phyloP scores from a whole-genome alignment of 1,140 invertebrate species.

The Carposina sasakii region DNA sequence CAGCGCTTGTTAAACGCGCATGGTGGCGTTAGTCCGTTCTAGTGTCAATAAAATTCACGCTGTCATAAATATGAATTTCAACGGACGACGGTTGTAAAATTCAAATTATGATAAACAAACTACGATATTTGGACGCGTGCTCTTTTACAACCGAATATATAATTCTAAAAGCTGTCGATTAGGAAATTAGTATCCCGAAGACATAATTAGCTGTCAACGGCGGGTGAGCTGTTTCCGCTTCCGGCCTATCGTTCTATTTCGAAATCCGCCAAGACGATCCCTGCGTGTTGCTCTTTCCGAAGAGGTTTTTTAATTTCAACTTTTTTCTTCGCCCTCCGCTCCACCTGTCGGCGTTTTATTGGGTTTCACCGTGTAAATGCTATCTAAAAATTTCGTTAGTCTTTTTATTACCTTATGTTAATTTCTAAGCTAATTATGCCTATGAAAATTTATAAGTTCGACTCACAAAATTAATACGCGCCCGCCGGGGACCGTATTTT shows the following conservation, averaged over 20 bases:
- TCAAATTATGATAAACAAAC: slow-evolving; percentile 52
- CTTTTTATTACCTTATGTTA: slow-evolving; percentile 69
- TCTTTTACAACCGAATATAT: slow-evolving; percentile 9
- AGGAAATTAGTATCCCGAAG: slow-evolving; percentile 54
- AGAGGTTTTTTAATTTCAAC: slow-evolving; percentile 23
- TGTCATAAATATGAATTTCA: slow-evolving; percentile 56
- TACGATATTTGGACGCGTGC: slow-evolving; percentile 31
- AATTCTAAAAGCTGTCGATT: slow-evolving; percentile 61
- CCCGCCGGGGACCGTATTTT: slow-evolving; percentile 54
- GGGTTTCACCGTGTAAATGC: slow-evolving; percentile 49
- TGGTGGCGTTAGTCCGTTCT: slow-evolving; percentile 26
- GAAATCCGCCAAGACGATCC: slow-evolving; percentile 48
- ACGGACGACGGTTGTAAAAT: slow-evolving; percentile 53
- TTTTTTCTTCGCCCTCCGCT: slow-evolving; percentile 19
- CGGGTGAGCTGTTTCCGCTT: slow-evolving; percentile 57
- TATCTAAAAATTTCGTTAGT: slow-evolving; percentile 67
- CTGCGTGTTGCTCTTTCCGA: slow-evolving; percentile 25
- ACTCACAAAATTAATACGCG: slow-evolving; percentile 62
- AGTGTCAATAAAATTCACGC: slow-evolving; percentile 40
- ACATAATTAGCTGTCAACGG: slow-evolving; percentile 68
- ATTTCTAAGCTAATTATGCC: slow-evolving; percentile 71
- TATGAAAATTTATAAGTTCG: slow-evolving; percentile 69
- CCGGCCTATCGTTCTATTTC: slow-evolving; percentile 61
- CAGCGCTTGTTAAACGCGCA: slow-evolving; percentile 15
- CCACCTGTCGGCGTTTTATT: slow-evolving; percentile 62